Evolutionary conservation across 1,140 invertebrate genomes (phyloP).

Genomic region (Oreohelix idahoensis): DNA sequence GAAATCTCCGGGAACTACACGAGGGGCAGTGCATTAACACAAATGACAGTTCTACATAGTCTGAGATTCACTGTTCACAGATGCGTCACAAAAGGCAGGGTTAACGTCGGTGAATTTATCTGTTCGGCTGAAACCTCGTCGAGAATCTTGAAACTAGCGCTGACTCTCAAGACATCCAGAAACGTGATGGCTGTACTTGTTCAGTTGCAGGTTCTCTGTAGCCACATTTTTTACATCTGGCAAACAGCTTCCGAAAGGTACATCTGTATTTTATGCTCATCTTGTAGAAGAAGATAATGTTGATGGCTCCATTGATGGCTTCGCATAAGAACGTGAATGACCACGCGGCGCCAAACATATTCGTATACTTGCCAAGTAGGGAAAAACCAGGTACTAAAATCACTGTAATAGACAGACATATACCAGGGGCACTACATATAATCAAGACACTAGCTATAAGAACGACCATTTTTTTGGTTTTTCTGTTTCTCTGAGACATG

Average conservation of each 20-base stretch:
- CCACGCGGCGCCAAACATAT: background rate
- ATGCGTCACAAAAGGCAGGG: too few species aligned
- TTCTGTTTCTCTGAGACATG: background rate
- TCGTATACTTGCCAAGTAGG: background rate
- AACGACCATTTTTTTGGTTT: background rate
- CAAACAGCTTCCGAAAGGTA: background rate
- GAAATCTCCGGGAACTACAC: too few species aligned
- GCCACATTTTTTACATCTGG: background rate
- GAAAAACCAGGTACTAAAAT: background rate
- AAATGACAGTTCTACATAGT: too few species aligned
- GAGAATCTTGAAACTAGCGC: too few species aligned
- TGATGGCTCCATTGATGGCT: background rate
- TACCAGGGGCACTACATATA: background rate
- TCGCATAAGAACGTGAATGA: background rate
- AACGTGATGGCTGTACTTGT: too few species aligned
- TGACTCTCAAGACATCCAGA: too few species aligned
- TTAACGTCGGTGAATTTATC: too few species aligned
- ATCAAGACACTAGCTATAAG: background rate
- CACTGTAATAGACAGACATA: background rate
- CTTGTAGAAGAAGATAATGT: slow-evolving; percentile 12
- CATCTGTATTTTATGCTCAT: slow-evolving; percentile 3
- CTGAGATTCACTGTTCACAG: too few species aligned
- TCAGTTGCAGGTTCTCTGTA: too few species aligned
- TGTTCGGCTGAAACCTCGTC: too few species aligned
- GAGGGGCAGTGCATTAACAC: too few species aligned